These are phyloP conservation scores for Mycteria americana DNA, from an alignment of 2,797 vertebrate species.

Conservation along the genomic window DNA sequence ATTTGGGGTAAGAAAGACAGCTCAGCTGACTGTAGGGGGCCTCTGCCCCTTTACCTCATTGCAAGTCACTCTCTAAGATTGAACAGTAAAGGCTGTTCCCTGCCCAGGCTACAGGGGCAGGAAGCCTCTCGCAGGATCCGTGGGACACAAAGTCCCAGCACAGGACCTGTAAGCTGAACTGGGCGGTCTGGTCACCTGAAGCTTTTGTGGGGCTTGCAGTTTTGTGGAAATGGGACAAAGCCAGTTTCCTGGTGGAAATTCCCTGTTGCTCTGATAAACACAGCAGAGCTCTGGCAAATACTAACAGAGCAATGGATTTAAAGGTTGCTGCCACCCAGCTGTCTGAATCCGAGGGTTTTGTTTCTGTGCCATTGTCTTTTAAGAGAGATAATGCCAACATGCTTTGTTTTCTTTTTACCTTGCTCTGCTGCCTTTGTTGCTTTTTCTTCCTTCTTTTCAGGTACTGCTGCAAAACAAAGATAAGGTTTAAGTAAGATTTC, in stretches of 20 bases:
- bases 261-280: background rate
- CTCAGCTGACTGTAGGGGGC: background rate
- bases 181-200: background rate
- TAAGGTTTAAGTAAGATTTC: slow-evolving; percentile 44
- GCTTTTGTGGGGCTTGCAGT: background rate
- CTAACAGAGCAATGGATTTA: background rate
- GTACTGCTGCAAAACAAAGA: slow-evolving; percentile 70
- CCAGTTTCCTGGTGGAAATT: background rate
- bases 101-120: background rate
- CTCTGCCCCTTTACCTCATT: background rate
- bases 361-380: slow-evolving; percentile 28
- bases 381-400: slow-evolving; percentile 35
- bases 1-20: background rate
- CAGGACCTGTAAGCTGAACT: background rate
- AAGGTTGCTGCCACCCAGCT: slow-evolving; percentile 35
- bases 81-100: background rate
- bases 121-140: background rate
- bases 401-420: slow-evolving; percentile 76
- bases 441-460: slow-evolving; percentile 77
- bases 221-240: background rate
- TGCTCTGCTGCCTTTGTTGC: slow-evolving; percentile 64
- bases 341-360: slow-evolving; percentile 20
- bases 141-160: background rate
- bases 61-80: background rate
- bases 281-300: background rate